A percentile compares a stretch with the other conserved stretches of the same genome.
Conservation (phyloP, 2,113 vertebrate genomes). For the Cariama cristata region DNA sequence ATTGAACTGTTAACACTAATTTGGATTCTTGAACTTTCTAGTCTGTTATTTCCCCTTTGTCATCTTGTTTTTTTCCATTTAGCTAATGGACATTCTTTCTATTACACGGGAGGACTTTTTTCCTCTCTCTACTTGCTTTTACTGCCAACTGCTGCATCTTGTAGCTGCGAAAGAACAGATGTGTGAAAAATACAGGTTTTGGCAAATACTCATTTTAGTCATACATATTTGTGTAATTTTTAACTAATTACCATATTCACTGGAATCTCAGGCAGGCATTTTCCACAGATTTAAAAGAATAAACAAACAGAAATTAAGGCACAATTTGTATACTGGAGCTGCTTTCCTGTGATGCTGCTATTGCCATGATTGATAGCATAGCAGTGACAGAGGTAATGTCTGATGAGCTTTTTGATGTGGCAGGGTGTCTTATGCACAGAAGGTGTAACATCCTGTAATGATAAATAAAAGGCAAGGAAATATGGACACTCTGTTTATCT, state of each 20-base stretch:
- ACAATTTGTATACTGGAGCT: background rate
- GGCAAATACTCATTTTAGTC: background rate
- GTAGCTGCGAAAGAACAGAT: conserved; percentile 11
- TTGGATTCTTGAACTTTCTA: conserved; percentile 52
- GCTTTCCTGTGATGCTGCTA: background rate
- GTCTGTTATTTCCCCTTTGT: conserved; percentile 39
- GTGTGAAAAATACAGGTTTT: background rate
- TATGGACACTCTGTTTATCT: background rate
- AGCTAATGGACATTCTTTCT: conserved; percentile 14
- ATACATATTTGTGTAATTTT: background rate
- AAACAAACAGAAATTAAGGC: background rate
- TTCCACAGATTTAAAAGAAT: background rate
- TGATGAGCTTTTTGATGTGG: background rate
- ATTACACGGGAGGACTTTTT: background rate
- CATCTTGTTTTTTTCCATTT: background rate
- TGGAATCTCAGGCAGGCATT: background rate
- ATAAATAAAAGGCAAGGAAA: background rate
- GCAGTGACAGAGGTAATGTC: background rate
- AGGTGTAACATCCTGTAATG: background rate
- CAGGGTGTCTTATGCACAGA: background rate
- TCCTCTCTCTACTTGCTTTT: background rate
- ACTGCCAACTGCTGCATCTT: background rate
- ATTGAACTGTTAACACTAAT: conserved; percentile 61
- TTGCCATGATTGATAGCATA: background rate
- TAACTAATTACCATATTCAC: background rate